phyloP scores from a whole-genome alignment of 2,113 vertebrate genomes.

The Podilymbus podiceps region DNA sequence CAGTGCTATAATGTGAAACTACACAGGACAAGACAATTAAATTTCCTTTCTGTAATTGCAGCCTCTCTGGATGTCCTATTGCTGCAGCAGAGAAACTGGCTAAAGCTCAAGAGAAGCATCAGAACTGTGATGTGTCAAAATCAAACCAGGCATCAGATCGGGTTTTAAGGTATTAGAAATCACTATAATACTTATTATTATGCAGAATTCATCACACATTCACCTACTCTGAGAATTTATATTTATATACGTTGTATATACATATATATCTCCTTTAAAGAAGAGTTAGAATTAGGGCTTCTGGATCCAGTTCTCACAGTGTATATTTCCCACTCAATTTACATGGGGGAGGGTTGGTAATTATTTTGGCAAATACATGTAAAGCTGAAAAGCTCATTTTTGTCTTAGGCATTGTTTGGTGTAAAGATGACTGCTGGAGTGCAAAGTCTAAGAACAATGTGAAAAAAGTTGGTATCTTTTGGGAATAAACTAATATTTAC shows the following conservation, averaged over 20 bases:
- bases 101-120: slow-evolving; percentile 98
- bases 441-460: slow-evolving; percentile 76
- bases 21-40: slow-evolving; percentile 45
- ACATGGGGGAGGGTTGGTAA: slow-evolving; percentile 71
- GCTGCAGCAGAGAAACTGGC: slow-evolving; percentile 98
- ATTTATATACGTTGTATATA: slow-evolving; percentile 66
- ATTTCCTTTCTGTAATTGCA: slow-evolving; percentile 77
- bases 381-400: slow-evolving; percentile 78
- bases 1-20: slow-evolving; percentile 49
- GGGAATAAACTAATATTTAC: slow-evolving; percentile 78
- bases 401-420: slow-evolving; percentile 77
- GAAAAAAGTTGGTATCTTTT: slow-evolving; percentile 77
- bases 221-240: slow-evolving; percentile 67
- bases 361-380: slow-evolving; percentile 73
- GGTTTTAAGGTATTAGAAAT: slow-evolving; percentile 92
- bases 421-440: slow-evolving; percentile 77
- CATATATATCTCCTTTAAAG: slow-evolving; percentile 58
- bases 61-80: slow-evolving; percentile 97
- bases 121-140: slow-evolving; percentile 91
- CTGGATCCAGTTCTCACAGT: slow-evolving; percentile 68
- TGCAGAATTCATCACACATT: slow-evolving; percentile 71
- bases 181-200: slow-evolving; percentile 71
- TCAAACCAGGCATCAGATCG: slow-evolving; percentile 95
- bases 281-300: slow-evolving; percentile 73
- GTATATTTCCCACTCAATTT: slow-evolving; percentile 64